Evolutionary conservation across 2,113 vertebrate genomes (phyloP), one percentile per base, ranked within the genome.

Genomic region (Eptatretus burgeri): DNA sequence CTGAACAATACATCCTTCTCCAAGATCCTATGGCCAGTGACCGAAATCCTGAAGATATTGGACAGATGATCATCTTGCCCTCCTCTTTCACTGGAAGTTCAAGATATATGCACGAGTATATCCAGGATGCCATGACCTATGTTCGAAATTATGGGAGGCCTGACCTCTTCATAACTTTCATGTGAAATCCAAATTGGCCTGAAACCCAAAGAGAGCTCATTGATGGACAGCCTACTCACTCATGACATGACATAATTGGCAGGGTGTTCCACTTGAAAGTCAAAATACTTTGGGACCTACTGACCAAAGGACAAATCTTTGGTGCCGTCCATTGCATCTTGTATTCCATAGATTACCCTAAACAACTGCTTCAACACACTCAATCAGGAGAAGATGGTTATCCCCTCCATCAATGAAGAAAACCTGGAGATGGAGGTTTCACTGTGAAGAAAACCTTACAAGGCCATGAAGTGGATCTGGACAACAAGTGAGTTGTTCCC

Each of bases 81-180:
- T n/a, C 52, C 52, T 53, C 52, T 53, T 53, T 53, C 52, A 53
- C 52, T 53, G 52, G 52, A 53, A 11, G 52, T 53, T 11, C 52
- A 11, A 53, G 52, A 11, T 53, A 53, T 53, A 53, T 53, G 52
- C 52, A 53, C 11, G 52, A 53, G 52, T 11, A 11, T 10, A 53
- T 11, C 52, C 52, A 53, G 11, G 52, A 53, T 53, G 52, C 52
- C 52, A 53, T 53, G 52, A 53, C 52, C 52, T 53, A 53, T 53
- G 52, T 53, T 10, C 10, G 52, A 53, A 10, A 53, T 10, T 53
- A 53, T 11, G 11, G 52, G 10, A 10, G 52, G 10, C 52, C 52
- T 11, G 52, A 53, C 11, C 52, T 53, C 11, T 53, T 53, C 52
- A 53, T 53, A 53, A 53, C 52, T 11, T 53, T 53, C 52, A 53